phyloP scores from a whole-genome alignment of 2,797 vertebrate genomes.

The Urosaurus nigricauda region DNA sequence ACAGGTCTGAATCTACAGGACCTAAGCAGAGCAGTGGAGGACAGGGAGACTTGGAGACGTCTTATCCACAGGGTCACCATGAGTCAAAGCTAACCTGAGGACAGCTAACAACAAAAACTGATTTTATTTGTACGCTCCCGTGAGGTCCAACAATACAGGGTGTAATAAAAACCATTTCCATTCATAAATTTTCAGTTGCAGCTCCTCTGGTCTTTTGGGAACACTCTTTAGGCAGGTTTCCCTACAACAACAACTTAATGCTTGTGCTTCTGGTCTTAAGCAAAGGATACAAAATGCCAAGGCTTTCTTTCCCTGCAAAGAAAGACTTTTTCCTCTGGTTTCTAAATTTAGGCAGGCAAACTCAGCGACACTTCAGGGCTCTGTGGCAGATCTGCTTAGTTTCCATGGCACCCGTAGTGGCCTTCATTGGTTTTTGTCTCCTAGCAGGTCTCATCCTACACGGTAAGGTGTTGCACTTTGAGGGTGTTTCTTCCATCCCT shows the following conservation, averaged over 20 bases:
- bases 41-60: no score
- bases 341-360: constrained; percentile 22
- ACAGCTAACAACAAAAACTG: no score
- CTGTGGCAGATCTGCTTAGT: neutral
- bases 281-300: neutral
- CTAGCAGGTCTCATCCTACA: neutral
- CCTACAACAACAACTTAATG: neutral
- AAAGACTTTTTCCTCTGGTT: neutral
- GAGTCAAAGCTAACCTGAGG: no score
- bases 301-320: neutral
- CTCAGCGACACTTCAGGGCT: neutral
- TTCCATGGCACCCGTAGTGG: constrained; percentile 3
- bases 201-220: neutral
- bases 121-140: no score
- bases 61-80: no score
- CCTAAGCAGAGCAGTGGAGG: no score
- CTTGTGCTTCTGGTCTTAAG: neutral
- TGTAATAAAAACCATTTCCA: no score
- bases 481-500: constrained; percentile 7
- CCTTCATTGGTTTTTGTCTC: constrained; percentile 11
- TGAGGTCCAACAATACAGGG: no score
- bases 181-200: neutral
- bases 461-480: neutral
- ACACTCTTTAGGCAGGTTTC: neutral
- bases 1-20: no score